Evolutionary conservation across 2,113 vertebrate species (phyloP).

Genomic region (Periophthalmus modestus): DNA sequence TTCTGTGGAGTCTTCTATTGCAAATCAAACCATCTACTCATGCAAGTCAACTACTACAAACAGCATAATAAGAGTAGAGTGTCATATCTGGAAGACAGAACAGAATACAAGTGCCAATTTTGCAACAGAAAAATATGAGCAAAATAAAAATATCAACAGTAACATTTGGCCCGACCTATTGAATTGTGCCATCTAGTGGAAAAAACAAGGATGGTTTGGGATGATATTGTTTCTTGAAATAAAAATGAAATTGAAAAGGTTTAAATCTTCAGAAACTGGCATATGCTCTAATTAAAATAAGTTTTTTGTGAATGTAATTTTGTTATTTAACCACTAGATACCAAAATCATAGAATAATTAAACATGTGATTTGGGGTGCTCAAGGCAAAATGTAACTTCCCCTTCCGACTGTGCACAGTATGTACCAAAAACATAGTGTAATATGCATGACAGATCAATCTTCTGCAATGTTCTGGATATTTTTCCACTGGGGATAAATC

Average conservation of each 20-base stretch:
- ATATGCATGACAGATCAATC: constrained; percentile 4
- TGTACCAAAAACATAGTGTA: neutral
- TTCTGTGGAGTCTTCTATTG: too few relatives aligned
- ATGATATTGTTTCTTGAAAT: neutral
- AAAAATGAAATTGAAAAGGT: neutral
- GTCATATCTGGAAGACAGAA: too few relatives aligned
- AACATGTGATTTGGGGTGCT: constrained; percentile 3
- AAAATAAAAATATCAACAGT: neutral
- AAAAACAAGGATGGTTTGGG: neutral
- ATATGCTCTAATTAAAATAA: neutral
- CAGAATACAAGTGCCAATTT: neutral
- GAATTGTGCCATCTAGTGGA: constrained; percentile 56
- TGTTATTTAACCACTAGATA: neutral
- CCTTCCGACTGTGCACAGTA: neutral
- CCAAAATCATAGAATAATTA: neutral
- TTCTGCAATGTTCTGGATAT: neutral
- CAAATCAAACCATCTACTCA: neutral
- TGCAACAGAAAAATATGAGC: neutral
- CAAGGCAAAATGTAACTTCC: constrained; percentile 3
- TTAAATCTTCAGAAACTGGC: neutral
- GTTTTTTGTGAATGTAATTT: neutral
- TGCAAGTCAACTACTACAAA: neutral
- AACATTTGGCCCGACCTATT: constrained; percentile 2
- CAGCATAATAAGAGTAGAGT: neutral
- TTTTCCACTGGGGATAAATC: constrained; percentile 8